Evolutionary conservation across 2,113 vertebrate species (phyloP), one percentile per base, ranked within the genome.

Genomic region (Macquaria ambigua): DNA sequence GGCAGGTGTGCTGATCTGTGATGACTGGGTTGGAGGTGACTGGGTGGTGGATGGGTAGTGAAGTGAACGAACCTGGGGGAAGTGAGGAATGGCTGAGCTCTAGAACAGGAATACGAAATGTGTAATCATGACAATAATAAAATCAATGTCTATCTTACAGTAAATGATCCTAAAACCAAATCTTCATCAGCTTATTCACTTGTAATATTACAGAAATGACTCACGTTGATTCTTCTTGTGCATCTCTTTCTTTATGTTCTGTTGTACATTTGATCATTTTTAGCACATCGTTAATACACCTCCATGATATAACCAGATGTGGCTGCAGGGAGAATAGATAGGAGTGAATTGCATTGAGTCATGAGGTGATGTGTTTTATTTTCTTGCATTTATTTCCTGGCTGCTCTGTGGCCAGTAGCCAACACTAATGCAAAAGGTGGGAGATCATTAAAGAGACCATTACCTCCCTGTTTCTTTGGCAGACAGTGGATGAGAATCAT

Each of bases 371-470:
- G 63, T 63, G 63, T 85, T 68, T 53, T 62, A 41, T 79, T 75
- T 79, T 28, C 31, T 78, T 50, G 46, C 34, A n/a, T 50, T 56
- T 41, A 50, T 76, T 34, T 3, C 5, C 63, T 53, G 37, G 21
- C 71, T 63, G 52, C 23, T 63, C 21, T 34, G 43, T 50, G 43
- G 70, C 71, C 64, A 55, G 48, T 25, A 34, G 34, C 34, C 34
- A 34, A 34, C 34, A 79, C 69, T 74, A 68, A 52, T 67, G 52
- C 43, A 75, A 48, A 11, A 64, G 50, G 48, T 48, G 52, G 50
- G 25, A 76, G 83, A 50, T 76, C 55, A 62, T 80, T 76, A 75
- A 55, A 70, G 50, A 77, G 50, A 77, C 50, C 78, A 58, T 79
- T 70, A 80, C 48, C 48, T 76, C 48, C 8, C 4, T 55, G 53